phyloP scores from a whole-genome alignment of 2,797 vertebrate genomes.

The Sparus aurata region DNA sequence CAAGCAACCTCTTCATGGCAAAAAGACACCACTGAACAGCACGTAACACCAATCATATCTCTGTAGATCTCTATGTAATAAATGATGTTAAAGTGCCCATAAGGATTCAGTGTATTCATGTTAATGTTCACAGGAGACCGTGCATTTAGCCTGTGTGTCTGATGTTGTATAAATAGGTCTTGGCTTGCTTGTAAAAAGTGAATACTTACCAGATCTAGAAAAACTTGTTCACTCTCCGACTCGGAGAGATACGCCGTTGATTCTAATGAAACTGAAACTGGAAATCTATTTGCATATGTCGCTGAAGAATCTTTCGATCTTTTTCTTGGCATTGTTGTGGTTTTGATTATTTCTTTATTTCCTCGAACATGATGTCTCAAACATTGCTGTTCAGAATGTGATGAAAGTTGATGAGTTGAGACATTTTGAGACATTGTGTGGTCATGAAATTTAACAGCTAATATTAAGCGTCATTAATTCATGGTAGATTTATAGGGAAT shows the following conservation, averaged over 20 bases:
- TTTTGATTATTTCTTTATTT: not conserved
- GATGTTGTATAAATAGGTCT: not conserved
- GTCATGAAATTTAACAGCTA: not conserved
- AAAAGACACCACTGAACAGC: not conserved
- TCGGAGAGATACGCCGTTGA: not conserved
- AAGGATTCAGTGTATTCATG: not conserved
- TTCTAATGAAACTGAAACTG: not conserved
- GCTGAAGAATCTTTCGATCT: no score
- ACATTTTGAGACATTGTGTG: not conserved
- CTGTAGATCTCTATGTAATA: not conserved
- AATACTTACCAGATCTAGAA: not conserved
- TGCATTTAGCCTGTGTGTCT: not conserved
- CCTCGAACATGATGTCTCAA: not conserved
- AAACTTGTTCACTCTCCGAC: not conserved
- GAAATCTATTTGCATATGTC: not conserved
- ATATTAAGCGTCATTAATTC: no score
- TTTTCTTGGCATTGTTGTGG: not conserved
- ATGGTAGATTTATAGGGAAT: no score
- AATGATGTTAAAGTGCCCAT: not conserved
- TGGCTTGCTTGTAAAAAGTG: not conserved
- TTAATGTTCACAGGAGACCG: not conserved
- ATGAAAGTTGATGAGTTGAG: not conserved
- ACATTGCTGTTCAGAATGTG: not conserved
- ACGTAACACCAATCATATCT: not conserved
- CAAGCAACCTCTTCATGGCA: not conserved